Conservation (phyloP, 2,888 invertebrate genomes). For the Phaonia tiefii region DNA sequence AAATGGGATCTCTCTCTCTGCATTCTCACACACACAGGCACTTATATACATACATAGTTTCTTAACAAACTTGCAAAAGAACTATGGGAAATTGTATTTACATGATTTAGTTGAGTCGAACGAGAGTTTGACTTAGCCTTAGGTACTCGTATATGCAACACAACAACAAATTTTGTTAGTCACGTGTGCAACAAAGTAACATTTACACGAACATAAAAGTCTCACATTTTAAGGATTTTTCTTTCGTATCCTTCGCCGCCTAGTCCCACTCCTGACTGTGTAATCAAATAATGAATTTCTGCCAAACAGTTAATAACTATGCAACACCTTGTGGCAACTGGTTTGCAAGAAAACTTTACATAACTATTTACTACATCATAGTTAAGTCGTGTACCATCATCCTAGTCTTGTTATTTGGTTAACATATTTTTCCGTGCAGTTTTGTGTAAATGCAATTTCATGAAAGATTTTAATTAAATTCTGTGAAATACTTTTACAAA, state of each 20-base stretch:
- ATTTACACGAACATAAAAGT: not conserved
- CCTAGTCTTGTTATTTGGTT: no score
- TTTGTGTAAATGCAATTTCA: not conserved
- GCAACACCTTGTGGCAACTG: slow-evolving; percentile 33
- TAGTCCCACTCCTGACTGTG: not conserved
- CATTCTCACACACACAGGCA: no score
- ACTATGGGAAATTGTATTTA: slow-evolving; percentile 26
- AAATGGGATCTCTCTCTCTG: not conserved
- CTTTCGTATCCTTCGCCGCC: not conserved
- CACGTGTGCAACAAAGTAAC: not conserved
- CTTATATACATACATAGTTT: no score
- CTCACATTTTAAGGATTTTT: no score
- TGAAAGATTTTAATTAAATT: slow-evolving; percentile 24
- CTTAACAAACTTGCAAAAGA: not conserved
- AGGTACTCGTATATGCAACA: slow-evolving; percentile 4
- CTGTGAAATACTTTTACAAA: not conserved
- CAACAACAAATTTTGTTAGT: no score
- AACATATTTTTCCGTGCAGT: not conserved
- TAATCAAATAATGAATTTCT: slow-evolving; percentile 29
- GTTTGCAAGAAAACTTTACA: not conserved
- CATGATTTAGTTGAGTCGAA: slow-evolving; percentile 27
- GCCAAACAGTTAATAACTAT: slow-evolving; percentile 29
- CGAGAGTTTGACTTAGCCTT: not conserved
- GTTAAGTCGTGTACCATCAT: no score
- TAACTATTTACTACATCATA: no score